Evolutionary conservation across 2,797 vertebrate genomes (phyloP).

Genomic region (Cynopterus sphinx): DNA sequence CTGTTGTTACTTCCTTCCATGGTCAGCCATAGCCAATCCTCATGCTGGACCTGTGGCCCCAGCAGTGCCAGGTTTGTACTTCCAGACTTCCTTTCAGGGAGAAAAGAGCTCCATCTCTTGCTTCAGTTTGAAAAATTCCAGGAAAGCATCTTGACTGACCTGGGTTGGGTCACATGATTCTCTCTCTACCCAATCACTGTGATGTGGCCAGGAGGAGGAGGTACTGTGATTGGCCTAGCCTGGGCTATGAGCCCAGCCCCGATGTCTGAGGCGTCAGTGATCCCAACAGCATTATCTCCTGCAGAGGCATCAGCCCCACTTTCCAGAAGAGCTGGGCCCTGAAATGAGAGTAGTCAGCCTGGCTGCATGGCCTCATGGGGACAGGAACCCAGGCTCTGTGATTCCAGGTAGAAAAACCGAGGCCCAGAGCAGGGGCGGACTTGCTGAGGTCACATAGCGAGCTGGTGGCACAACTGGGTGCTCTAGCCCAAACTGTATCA

Average conservation of each 20-base stretch:
- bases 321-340: background rate
- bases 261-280: background rate
- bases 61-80: background rate
- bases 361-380: background rate
- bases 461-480: background rate
- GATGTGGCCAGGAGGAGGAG: background rate
- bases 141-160: background rate
- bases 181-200: background rate
- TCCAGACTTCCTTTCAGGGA: background rate
- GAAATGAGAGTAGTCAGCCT: background rate
- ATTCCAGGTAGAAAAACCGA: background rate
- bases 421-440: background rate
- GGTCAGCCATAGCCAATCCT: background rate
- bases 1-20: background rate
- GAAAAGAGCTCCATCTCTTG: background rate
- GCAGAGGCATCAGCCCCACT: background rate
- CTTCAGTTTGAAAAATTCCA: background rate
- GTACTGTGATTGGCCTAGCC: background rate
- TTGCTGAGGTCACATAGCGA: background rate
- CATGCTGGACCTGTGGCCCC: background rate
- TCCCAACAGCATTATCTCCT: background rate
- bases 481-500: rapidly evolving
- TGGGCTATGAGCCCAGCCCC: background rate
- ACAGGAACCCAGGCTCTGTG: background rate
- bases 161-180: background rate